Evolutionary conservation across 1,140 invertebrate species (phyloP), one percentile per base, ranked within the genome.

Genomic region (Zaprionus tsacasi): DNA sequence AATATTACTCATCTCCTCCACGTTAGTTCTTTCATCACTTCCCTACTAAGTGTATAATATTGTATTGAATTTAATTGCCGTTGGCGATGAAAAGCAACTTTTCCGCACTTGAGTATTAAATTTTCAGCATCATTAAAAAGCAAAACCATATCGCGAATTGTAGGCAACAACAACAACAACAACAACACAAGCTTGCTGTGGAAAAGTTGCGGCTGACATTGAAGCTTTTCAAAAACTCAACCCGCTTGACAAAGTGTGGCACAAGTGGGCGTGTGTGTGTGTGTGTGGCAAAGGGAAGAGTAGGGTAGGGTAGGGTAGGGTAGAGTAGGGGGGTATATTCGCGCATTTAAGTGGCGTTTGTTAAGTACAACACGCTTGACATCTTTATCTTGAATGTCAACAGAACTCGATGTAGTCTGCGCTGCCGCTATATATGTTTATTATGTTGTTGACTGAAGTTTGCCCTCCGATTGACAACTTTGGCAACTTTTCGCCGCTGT

Each of bases 371-470:
- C 81, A 85, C 74, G 82, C 81, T 81, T 85, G 82, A 87, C 83
- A 87, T 87, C 83, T 83, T 87, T 87, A 87, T 87, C 83, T 76
- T 71, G 81, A 80, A 76, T 83, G 80, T 88, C 83, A 89, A 83
- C 83, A 85, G 65, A 76, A 75, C 61, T 58, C 0, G 61, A 17
- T 50, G 54, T 50, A 70, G 54, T 43, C 72, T 63, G 21, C 40
- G 10, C 33, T 67, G 40, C 8, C 11, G 64, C 17, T 59, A 30
- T 58, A 57, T 58, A 57, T 83, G 74, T 79, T 81, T 76, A 76
- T 79, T 75, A 70, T 87, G 83, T 82, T 77, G 77, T 68, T 74
- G 25, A 52, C 52, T 66, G 54, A 66, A 71, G 61, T 66, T 74
- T 63, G 66, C 66, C 70, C 65, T 75, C 70, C 83, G 83, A 87